Evolutionary conservation across 2,888 invertebrate genomes (phyloP).

Genomic region (Cryptocheilus praepositus): DNA sequence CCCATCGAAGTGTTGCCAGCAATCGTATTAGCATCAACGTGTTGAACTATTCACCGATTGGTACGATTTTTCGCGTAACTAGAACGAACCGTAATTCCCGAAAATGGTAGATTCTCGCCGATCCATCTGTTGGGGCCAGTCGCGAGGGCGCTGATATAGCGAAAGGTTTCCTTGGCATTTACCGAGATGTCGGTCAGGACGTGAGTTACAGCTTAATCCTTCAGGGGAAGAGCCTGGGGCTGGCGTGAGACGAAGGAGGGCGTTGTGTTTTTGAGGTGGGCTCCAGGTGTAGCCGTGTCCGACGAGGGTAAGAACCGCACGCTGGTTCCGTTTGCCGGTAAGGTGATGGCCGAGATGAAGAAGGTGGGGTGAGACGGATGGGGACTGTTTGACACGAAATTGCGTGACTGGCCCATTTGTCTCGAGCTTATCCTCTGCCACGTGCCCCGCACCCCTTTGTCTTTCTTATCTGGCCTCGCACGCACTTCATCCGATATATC

Average conservation of each 20-base stretch:
- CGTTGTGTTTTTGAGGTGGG: conserved; percentile 43
- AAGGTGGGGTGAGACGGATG: neutral
- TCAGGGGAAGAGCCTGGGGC: conserved; percentile 35
- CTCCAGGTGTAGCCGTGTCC: conserved; percentile 44
- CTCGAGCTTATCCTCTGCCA: conserved; percentile 63
- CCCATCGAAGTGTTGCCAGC: too few species aligned
- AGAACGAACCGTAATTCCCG: too few species aligned
- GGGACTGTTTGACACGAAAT: conserved; percentile 51
- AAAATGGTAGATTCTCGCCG: conserved; percentile 14
- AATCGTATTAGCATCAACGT: too few species aligned
- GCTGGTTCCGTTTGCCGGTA: conserved; percentile 21
- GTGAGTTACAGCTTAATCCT: conserved; percentile 51
- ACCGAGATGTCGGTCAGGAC: conserved; percentile 30
- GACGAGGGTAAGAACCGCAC: conserved; percentile 48
- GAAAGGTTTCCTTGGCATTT: conserved; percentile 25
- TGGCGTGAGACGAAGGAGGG: conserved; percentile 12
- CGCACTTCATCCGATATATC: conserved; percentile 56
- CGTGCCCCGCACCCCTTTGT: conserved; percentile 41
- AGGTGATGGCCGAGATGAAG: conserved; percentile 20
- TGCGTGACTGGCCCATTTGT: conserved; percentile 66
- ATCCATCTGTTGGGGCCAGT: conserved; percentile 38
- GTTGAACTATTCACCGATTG: too few species aligned
- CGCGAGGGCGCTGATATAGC: conserved; percentile 25
- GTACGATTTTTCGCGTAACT: too few species aligned
- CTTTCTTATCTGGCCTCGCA: conserved; percentile 54